Base-by-base conservation (phyloP, 2,113 vertebrate genomes). In the Gymnogyps californianus region DNA sequence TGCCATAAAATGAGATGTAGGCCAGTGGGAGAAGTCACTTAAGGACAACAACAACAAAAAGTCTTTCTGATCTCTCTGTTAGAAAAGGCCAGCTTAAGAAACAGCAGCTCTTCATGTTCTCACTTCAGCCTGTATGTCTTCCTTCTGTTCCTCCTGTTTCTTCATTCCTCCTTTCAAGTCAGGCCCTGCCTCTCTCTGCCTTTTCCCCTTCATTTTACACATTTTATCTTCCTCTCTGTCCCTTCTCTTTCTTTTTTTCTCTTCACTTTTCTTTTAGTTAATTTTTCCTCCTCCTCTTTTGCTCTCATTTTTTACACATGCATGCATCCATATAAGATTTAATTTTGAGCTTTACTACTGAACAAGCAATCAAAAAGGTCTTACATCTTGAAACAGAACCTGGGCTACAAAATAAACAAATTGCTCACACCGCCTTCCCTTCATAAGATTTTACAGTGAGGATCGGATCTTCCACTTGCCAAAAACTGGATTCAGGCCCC, bases 1-100 rank as follows among this genome's bases (percentile, higher is more conserved):
- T 96, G 91, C 94, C 94, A 95, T 94, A 96, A 97, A 97, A 93
- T 96, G 94, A 96, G 77, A 91, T 95, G 94, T 93, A 93, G 85
- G 96, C 86, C 96, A 89, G 78, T 96, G 89, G 94, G 91, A 90
- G 96, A 97, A 96, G 92, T 94, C 93, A 77, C 86, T 94, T 96
- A 79, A 97, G 96, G 96, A 97, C 76, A 97, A 90, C 72, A 94
- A 75, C 86, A 87, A 89, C 71, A 91, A 51, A 69, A 95, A 96
- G 34, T 83, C 88, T 89, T 90, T 97, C 82, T 76, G 86, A 90
- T 94, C 78, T 91, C 71, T 90, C 65, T 93, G 71, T 78, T 94
- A 88, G 58, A 72, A 94, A 89, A 54, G 66, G 20, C 55, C 32
- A 52, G 64, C 61, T 47, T 67, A 74, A 89, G 38, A 88, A 90